Evolutionary conservation across 2,113 vertebrate genomes (phyloP).

Genomic region (Bombycilla garrulus): DNA sequence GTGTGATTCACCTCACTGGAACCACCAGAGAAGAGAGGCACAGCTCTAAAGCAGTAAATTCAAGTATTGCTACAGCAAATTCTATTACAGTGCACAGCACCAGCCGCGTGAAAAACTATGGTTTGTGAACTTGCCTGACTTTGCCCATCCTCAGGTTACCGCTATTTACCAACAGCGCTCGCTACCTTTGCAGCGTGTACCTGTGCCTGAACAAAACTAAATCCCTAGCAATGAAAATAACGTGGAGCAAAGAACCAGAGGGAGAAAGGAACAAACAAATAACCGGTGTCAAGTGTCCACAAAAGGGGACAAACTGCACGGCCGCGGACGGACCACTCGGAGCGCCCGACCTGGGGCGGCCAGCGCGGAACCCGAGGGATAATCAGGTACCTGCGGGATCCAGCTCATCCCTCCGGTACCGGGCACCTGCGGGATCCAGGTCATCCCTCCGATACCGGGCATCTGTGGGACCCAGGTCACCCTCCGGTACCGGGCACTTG

Average conservation of each 20-base stretch:
- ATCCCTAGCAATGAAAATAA: accelerated
- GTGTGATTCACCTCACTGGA: accelerated
- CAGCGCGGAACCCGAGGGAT: neutral
- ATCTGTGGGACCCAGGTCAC: neutral
- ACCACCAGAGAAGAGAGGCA: no score
- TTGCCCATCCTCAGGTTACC: accelerated
- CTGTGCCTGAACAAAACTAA: accelerated
- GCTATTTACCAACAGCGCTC: neutral
- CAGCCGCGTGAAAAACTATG: neutral
- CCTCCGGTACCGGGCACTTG: neutral
- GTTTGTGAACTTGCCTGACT: no score
- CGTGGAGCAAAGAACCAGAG: accelerated
- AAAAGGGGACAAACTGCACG: accelerated
- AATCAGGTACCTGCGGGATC: neutral
- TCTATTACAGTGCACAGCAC: accelerated
- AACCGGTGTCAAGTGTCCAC: accelerated
- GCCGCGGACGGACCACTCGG: neutral
- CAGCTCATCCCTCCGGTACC: no score
- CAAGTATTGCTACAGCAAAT: accelerated
- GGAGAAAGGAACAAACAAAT: neutral
- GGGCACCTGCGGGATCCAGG: neutral
- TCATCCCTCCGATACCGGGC: neutral
- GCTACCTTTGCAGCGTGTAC: accelerated
- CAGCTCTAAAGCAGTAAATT: accelerated
- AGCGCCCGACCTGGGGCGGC: neutral